Conservation (phyloP, 2,113 vertebrate species). For the Alces alces region DNA sequence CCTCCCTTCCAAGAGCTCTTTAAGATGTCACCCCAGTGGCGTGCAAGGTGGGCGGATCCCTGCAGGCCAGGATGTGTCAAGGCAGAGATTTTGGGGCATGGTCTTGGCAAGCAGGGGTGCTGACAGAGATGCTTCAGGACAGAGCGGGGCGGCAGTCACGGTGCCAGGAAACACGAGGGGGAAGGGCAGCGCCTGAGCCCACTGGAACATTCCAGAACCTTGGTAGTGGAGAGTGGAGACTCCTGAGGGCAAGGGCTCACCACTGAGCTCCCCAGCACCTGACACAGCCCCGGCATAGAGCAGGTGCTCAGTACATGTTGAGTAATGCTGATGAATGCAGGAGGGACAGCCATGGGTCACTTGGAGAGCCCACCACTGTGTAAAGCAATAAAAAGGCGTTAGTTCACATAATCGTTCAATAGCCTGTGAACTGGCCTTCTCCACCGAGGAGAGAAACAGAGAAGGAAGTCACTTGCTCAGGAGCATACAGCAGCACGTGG, state of each 20-base stretch:
- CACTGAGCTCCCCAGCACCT: not conserved
- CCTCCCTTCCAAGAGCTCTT: not conserved
- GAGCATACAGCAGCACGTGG: accelerated
- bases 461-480: not conserved
- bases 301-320: not conserved
- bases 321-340: accelerated
- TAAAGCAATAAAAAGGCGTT: not conserved
- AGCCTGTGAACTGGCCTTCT: accelerated
- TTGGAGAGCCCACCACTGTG: not conserved
- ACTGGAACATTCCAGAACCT: not conserved
- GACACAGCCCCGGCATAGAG: not conserved
- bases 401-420: accelerated
- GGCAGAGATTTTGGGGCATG: not conserved
- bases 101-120: no score
- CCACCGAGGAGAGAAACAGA: not conserved
- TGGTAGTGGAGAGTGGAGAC: not conserved
- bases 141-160: not conserved
- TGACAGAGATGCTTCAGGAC: not conserved
- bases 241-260: not conserved
- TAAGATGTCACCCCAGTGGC: accelerated
- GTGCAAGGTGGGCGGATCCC: not conserved
- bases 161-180: accelerated
- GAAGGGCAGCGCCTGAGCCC: not conserved
- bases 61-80: not conserved
- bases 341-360: not conserved